Evolutionary conservation across 2,888 invertebrate species (phyloP), one percentile per base, ranked within the genome.

Genomic region (Neocrepidodera transversa): DNA sequence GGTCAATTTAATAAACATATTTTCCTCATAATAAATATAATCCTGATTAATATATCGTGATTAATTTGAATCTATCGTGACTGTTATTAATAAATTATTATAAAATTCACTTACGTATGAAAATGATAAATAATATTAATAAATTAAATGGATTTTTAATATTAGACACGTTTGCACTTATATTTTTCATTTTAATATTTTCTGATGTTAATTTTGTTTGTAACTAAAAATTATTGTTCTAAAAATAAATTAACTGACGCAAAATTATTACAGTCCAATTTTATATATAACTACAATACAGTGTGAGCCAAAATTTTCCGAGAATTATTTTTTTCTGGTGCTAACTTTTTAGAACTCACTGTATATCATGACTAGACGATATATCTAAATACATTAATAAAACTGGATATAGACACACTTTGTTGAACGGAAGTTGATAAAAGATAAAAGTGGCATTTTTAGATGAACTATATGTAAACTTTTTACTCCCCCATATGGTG

Each of bases 361-460:
- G n/a, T n/a, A n/a, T n/a, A n/a, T n/a, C n/a, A n/a, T n/a, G n/a
- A n/a, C n/a, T n/a, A n/a, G 28, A 8, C 8, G 10, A 28, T 8
- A 28, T 28, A 28, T 28, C 28, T 28, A 28, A 8, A 6, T 28
- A 8, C 6, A 28, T 38, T 13, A n/a, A 38, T 51, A 28, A 38
- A 40, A 7, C n/a, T 38, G 23, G 16, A 40, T n/a, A n/a, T 8
- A 28, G 32, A 23, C 23, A 40, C 11, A 40, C 10, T 45, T 51
- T 51, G 43, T 40, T 42, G 47, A 23, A 48, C 42, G 63, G 63
- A 63, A 63, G 57, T 57, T 60, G 60, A 63, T 63, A 60, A 57
- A 51, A 49, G 58, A 58, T 59, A 63, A 59, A 59, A 36, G 36
- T 43, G 26, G 42, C 58, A 51, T 54, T 57, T 57, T 45, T 53